Conservation (phyloP, 2,797 vertebrate genomes). For the Chaetodon trifasciatus region DNA sequence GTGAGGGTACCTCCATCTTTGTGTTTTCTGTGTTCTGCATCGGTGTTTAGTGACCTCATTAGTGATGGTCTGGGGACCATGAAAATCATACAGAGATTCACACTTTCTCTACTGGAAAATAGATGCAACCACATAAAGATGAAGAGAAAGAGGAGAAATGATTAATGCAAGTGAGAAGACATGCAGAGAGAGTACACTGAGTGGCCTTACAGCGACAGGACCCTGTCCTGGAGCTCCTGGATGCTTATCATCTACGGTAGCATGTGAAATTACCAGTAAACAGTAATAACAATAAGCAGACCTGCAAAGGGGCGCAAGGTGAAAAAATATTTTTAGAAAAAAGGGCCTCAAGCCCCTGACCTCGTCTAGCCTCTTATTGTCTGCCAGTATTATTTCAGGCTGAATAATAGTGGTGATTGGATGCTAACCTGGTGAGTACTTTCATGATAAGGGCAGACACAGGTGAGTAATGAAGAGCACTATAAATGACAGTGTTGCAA, state of each 20-base stretch:
- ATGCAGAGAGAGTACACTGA: not conserved
- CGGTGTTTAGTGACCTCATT: conserved; percentile 24
- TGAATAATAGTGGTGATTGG: conserved; percentile 9
- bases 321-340: not conserved
- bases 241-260: conserved; percentile 15
- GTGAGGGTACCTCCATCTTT: conserved; percentile 16
- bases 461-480: conserved; percentile 36
- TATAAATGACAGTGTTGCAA: conserved; percentile 32
- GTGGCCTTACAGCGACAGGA: not conserved
- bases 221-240: not conserved
- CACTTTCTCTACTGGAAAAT: not conserved
- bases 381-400: conserved; percentile 1
- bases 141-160: conserved; percentile 12
- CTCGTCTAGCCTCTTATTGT: conserved; percentile 2
- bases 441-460: conserved; percentile 20
- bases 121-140: conserved; percentile 11
- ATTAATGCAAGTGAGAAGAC: conserved; percentile 8
- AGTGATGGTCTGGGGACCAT: conserved; percentile 10
- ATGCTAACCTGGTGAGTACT: conserved; percentile 22
- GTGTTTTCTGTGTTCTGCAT: conserved; percentile 1
- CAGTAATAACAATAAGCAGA: conserved; percentile 2
- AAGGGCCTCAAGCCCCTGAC: not conserved
- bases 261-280: conserved; percentile 30
- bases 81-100: conserved; percentile 19
- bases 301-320: not conserved